These are phyloP conservation scores for Stratiolaelaps scimitus DNA, from an alignment of 1,140 invertebrate species.

Conservation along the genomic window DNA sequence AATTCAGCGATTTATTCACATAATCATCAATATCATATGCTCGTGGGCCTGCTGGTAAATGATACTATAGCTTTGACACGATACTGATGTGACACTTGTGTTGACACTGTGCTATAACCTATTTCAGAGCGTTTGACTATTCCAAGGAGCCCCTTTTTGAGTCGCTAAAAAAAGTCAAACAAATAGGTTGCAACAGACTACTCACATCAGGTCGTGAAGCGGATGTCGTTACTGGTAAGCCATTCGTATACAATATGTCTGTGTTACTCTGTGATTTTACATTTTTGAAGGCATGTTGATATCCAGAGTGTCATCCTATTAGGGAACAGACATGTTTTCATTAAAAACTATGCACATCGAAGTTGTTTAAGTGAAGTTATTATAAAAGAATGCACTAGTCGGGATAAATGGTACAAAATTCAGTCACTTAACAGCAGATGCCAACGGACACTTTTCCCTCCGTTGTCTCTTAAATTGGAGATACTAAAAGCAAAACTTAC, in stretches of 20 bases:
- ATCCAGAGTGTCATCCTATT: too few species aligned
- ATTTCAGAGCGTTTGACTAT: constrained; percentile 16
- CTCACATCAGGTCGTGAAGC: neutral
- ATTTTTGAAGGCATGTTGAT: too few species aligned
- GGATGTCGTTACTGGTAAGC: neutral
- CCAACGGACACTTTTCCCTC: too few species aligned
- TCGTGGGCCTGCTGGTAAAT: neutral
- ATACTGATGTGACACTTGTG: neutral
- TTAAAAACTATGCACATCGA: too few species aligned
- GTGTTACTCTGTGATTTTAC: too few species aligned
- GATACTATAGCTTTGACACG: neutral
- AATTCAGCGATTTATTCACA: neutral
- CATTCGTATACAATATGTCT: neutral
- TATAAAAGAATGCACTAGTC: too few species aligned
- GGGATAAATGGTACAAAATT: too few species aligned
- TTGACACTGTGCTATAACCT: neutral
- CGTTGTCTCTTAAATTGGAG: too few species aligned
- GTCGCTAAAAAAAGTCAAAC: neutral
- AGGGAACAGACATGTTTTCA: too few species aligned
- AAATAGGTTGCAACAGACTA: neutral
- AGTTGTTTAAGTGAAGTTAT: too few species aligned
- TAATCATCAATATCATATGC: neutral
- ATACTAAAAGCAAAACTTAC: too few species aligned
- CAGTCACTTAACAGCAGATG: too few species aligned
- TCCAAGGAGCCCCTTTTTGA: neutral